A percentile compares a stretch with the other conserved stretches of the same genome.
These are phyloP conservation scores for Scyliorhinus canicula DNA, from an alignment of 2,797 vertebrate species.

Conservation along the genomic window DNA sequence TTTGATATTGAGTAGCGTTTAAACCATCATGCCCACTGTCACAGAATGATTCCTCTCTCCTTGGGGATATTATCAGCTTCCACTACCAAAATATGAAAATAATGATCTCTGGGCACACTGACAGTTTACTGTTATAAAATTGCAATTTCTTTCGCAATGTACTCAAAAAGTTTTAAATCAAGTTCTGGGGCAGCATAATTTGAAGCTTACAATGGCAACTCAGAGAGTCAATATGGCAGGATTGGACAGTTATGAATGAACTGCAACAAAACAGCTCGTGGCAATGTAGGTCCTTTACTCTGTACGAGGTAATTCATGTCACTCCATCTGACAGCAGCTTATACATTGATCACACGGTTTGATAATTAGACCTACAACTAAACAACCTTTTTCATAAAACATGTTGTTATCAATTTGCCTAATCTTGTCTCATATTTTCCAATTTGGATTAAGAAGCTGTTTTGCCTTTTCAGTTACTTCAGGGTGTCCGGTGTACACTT, in stretches of 20 bases:
- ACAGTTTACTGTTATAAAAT: constrained; percentile 29
- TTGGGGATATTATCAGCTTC: constrained; percentile 5
- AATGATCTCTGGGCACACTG: constrained; percentile 14
- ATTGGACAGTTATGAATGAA: constrained; percentile 38
- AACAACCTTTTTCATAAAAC: neutral
- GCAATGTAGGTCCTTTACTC: neutral
- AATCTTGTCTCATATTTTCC: neutral
- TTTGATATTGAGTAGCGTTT: neutral
- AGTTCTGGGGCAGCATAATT: neutral
- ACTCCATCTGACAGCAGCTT: neutral
- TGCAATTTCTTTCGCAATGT: constrained; percentile 27
- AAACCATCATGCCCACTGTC: constrained; percentile 33
- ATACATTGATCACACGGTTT: neutral
- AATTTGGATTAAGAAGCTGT: neutral
- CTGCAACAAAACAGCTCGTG: neutral
- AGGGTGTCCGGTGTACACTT: no score
- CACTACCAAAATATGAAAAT: constrained; percentile 23
- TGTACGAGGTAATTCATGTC: neutral
- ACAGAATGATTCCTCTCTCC: constrained; percentile 20
- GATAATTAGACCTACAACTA: neutral
- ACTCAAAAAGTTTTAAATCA: constrained; percentile 33
- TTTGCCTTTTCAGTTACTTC: neutral
- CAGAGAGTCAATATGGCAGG: neutral
- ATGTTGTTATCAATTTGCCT: neutral
- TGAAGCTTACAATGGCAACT: constrained; percentile 15